phyloP scores from a whole-genome alignment of 2,113 vertebrate genomes.

The Gracilinanus agilis region DNA sequence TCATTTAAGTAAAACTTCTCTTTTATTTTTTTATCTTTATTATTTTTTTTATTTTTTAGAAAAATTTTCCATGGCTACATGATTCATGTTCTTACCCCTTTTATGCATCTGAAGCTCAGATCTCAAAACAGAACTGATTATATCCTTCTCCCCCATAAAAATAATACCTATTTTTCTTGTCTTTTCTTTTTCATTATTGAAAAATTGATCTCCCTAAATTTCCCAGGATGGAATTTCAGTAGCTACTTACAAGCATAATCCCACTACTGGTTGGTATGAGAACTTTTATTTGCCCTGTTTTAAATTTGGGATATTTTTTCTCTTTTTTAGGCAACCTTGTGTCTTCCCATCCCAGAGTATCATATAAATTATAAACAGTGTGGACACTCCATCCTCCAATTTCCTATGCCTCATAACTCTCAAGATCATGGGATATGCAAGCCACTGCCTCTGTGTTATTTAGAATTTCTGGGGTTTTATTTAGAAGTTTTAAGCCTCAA shows the following conservation, averaged over 20 bases:
- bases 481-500: too few species aligned
- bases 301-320: not conserved
- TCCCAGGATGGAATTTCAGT: not conserved
- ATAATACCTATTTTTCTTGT: not conserved
- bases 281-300: not conserved
- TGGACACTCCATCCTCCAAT: rapidly evolving
- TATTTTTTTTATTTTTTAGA: too few species aligned
- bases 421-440: not conserved
- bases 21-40: not conserved
- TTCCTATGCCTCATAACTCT: not conserved
- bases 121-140: not conserved
- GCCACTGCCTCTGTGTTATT: too few species aligned
- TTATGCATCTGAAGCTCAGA: not conserved
- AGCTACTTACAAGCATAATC: not conserved
- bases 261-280: not conserved
- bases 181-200: not conserved
- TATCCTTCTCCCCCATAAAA: not conserved
- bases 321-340: not conserved
- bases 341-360: not conserved
- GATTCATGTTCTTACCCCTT: too few species aligned
- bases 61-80: too few species aligned
- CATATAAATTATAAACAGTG: not conserved
- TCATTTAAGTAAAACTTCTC: not conserved
- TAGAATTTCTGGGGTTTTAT: too few species aligned
- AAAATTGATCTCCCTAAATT: not conserved